Evolutionary conservation across 2,888 invertebrate genomes (phyloP).

Genomic region (Stenolophus ochropezus): DNA sequence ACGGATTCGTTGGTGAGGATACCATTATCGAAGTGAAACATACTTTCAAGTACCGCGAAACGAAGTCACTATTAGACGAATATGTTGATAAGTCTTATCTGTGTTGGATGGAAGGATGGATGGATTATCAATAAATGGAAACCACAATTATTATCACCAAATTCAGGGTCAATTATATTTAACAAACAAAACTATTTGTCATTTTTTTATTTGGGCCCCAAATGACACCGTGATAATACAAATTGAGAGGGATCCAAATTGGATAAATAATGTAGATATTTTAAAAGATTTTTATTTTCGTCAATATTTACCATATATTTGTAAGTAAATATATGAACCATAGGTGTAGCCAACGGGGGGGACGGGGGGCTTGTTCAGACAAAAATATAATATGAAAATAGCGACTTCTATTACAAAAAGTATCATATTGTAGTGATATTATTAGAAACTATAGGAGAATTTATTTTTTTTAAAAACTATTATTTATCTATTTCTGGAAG

Average conservation of each 20-base stretch:
- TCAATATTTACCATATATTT: slow-evolving; percentile 12
- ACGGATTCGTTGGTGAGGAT: slow-evolving; percentile 58
- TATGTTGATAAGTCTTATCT: slow-evolving; percentile 31
- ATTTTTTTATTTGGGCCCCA: slow-evolving; percentile 58
- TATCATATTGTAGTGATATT: too few relatives aligned
- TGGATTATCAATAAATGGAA: slow-evolving; percentile 46
- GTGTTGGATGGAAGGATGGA: slow-evolving; percentile 16
- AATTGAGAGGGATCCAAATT: slow-evolving; percentile 52
- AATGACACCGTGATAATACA: slow-evolving; percentile 41
- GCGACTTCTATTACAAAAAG: too few relatives aligned
- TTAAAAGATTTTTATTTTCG: slow-evolving; percentile 58
- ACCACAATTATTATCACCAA: slow-evolving; percentile 58
- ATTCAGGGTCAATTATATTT: slow-evolving; percentile 25
- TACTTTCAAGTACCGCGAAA: slow-evolving; percentile 57
- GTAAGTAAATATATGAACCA: not conserved
- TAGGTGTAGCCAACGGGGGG: too few relatives aligned
- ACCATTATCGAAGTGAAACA: slow-evolving; percentile 60
- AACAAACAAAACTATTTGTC: slow-evolving; percentile 36
- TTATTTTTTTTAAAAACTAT: too few relatives aligned
- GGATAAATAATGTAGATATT: slow-evolving; percentile 20
- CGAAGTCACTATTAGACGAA: not conserved
- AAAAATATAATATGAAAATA: too few relatives aligned
- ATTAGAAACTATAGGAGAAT: too few relatives aligned
- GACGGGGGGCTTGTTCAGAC: too few relatives aligned
- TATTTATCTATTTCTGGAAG: too few relatives aligned